Evolutionary conservation across 2,888 invertebrate genomes (phyloP).

Genomic region (Punctoribates punctum): DNA sequence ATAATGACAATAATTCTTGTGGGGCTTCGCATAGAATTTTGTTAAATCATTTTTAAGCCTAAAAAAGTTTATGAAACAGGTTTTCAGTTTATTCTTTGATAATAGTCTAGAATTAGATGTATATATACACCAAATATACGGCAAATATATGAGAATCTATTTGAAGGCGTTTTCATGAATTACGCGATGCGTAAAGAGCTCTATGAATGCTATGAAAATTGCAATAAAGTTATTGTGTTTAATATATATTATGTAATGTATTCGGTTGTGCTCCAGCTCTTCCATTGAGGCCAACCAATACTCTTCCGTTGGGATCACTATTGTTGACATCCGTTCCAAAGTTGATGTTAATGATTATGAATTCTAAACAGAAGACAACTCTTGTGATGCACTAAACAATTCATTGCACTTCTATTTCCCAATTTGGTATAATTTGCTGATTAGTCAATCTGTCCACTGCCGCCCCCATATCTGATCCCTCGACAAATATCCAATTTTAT

Average conservation of each 20-base stretch:
- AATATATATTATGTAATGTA: slow-evolving; percentile 20
- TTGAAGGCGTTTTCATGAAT: slow-evolving; percentile 30
- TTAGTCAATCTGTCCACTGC: neutral
- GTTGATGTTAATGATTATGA: slow-evolving; percentile 33
- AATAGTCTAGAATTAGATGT: no score
- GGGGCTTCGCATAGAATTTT: neutral
- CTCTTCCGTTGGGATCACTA: slow-evolving; percentile 30
- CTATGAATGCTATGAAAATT: neutral
- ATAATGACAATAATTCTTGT: slow-evolving; percentile 14
- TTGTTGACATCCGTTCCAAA: slow-evolving; percentile 29
- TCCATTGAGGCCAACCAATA: slow-evolving; percentile 20
- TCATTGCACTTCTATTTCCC: slow-evolving; percentile 24
- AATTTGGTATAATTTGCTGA: slow-evolving; percentile 25
- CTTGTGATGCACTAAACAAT: slow-evolving; percentile 11
- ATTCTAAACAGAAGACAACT: slow-evolving; percentile 5
- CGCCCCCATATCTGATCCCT: neutral
- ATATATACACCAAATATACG: no score
- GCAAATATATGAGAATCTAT: no score
- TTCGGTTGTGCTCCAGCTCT: slow-evolving; percentile 35
- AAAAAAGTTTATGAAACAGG: slow-evolving; percentile 16
- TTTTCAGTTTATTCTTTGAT: neutral
- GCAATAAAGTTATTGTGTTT: slow-evolving; percentile 7
- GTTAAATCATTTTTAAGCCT: neutral
- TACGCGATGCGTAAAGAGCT: slow-evolving; percentile 5
- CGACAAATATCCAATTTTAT: neutral